These are phyloP conservation scores for Clarias magur DNA, from an alignment of 2,113 vertebrate species.

Conservation along the genomic window DNA sequence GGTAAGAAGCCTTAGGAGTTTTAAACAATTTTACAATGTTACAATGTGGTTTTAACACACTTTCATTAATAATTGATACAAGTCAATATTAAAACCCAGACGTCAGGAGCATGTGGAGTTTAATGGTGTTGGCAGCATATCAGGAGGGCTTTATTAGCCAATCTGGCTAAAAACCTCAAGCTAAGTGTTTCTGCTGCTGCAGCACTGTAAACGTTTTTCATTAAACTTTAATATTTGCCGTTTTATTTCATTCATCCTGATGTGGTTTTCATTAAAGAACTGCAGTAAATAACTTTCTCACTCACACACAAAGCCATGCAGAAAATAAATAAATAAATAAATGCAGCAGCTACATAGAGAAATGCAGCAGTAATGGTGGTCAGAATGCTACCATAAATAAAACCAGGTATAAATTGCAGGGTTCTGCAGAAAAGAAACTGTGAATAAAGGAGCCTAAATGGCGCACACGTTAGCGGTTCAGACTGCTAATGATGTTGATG, in stretches of 20 bases:
- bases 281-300: not conserved
- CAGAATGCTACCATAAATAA: not conserved
- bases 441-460: not conserved
- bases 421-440: not conserved
- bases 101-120: not conserved
- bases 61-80: slow-evolving; percentile 8
- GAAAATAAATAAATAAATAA: not conserved
- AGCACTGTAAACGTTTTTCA: not conserved
- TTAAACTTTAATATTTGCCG: not conserved
- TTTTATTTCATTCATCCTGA: not conserved
- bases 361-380: not conserved
- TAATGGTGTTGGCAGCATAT: not conserved
- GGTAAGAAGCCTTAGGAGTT: no score
- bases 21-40: no score
- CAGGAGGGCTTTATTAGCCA: not conserved
- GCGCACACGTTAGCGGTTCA: not conserved
- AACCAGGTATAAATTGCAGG: not conserved
- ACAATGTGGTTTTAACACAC: not conserved
- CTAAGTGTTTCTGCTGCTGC: not conserved
- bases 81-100: not conserved
- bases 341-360: not conserved
- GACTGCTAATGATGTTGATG: not conserved
- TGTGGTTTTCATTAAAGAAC: not conserved
- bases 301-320: not conserved
- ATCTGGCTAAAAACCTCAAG: slow-evolving; percentile 16